Percentiles rank a stretch among this genome's conserved stretches.
phyloP scores from a whole-genome alignment of 2,113 vertebrate species.

The Centrocercus urophasianus region DNA sequence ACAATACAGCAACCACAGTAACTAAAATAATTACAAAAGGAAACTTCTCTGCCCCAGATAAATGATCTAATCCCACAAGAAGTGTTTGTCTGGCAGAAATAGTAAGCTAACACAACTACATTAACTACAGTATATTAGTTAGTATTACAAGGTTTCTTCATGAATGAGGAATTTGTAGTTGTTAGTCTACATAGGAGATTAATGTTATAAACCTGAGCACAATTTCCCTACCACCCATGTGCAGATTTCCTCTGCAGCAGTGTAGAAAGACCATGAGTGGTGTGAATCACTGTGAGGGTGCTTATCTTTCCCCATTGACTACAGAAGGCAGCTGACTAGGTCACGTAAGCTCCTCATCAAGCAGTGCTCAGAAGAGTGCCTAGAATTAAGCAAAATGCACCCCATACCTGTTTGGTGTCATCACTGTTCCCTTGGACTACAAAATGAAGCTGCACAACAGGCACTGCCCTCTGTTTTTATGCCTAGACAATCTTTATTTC shows the following conservation, averaged over 20 bases:
- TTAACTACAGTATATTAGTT: not conserved
- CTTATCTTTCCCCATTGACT: not conserved
- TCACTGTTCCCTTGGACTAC: not conserved
- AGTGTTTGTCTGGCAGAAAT: constrained; percentile 29
- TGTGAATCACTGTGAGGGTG: not conserved
- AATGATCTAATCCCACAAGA: constrained; percentile 29
- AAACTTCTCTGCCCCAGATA: constrained; percentile 18
- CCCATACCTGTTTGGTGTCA: not conserved
- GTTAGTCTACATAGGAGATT: not conserved
- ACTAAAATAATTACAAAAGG: constrained; percentile 15
- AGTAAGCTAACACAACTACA: not conserved
- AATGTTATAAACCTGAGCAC: not conserved
- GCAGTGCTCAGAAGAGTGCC: not conserved
- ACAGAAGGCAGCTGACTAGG: not conserved
- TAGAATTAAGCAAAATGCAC: not conserved
- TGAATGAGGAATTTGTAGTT: not conserved
- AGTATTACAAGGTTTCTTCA: not conserved
- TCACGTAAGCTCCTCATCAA: not conserved
- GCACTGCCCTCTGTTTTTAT: not conserved
- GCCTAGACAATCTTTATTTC: not conserved
- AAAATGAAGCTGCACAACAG: not conserved
- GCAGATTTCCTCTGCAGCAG: not conserved
- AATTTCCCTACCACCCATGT: not conserved
- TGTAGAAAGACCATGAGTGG: accelerated
- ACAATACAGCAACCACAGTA: constrained; percentile 33